Evolutionary conservation across 2,888 invertebrate genomes (phyloP).

Genomic region (Aphrophora alni): DNA sequence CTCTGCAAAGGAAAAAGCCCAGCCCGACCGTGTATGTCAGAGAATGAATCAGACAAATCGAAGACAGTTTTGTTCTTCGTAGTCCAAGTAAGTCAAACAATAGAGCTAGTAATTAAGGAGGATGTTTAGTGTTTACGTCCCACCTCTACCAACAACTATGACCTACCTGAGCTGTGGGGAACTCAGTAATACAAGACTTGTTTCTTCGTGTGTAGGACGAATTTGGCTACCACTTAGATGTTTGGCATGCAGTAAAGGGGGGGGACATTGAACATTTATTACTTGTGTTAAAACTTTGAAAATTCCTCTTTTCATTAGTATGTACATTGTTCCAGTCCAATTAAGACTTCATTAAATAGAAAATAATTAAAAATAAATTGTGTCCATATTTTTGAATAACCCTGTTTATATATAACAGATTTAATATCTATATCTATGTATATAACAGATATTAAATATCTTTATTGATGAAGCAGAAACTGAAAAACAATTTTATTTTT

Average conservation of each 20-base stretch:
- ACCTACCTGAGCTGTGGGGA: background rate
- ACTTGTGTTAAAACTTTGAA: background rate
- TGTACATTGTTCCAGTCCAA: too few species aligned
- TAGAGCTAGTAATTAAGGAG: slow-evolving; percentile 8
- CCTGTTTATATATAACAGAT: too few species aligned
- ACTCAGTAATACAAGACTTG: background rate
- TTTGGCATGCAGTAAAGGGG: background rate
- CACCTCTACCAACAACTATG: background rate
- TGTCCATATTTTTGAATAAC: too few species aligned
- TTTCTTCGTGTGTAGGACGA: background rate
- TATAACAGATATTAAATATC: too few species aligned
- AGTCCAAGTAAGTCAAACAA: background rate
- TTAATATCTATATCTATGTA: too few species aligned
- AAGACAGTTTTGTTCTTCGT: slow-evolving; percentile 16
- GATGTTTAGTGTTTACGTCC: background rate
- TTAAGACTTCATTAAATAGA: too few species aligned
- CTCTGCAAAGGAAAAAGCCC: slow-evolving; percentile 10
- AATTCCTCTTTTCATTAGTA: background rate
- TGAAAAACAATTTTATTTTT: too few species aligned
- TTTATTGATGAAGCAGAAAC: too few species aligned
- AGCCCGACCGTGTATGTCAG: slow-evolving; percentile 12
- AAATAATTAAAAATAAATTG: too few species aligned
- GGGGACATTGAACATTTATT: background rate
- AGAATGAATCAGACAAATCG: slow-evolving; percentile 11
- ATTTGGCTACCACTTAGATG: background rate